phyloP scores from a whole-genome alignment of 1,140 invertebrate species.

The Limonius californicus region DNA sequence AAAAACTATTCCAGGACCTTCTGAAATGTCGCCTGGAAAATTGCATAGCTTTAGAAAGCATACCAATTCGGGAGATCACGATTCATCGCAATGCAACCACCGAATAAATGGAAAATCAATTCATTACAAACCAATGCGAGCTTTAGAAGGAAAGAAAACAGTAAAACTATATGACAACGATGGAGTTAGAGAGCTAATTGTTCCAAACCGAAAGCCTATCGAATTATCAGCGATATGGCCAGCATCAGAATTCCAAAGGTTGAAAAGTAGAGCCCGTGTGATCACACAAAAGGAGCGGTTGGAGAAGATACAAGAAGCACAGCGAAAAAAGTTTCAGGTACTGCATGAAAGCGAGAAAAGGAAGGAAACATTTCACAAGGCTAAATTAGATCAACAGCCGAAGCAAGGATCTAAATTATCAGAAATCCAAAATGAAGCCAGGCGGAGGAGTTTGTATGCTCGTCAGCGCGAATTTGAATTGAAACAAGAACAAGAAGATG shows the following conservation, averaged over 20 bases:
- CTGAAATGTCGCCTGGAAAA: no score
- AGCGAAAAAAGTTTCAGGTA: constrained; percentile 30
- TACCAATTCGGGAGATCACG: background rate
- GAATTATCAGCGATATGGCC: constrained; percentile 36
- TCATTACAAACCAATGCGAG: constrained; percentile 28
- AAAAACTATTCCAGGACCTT: no score
- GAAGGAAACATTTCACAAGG: constrained; percentile 34
- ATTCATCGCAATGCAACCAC: constrained; percentile 31
- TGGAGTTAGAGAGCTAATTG: constrained; percentile 31
- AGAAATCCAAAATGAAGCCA: constrained; percentile 35
- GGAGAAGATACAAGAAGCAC: constrained; percentile 35
- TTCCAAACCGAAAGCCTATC: constrained; percentile 35
- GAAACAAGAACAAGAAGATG: constrained; percentile 57
- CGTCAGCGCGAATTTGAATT: constrained; percentile 40
- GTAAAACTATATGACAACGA: constrained; percentile 25
- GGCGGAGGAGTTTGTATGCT: constrained; percentile 36
- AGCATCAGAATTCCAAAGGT: constrained; percentile 33
- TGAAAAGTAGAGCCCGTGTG: constrained; percentile 38
- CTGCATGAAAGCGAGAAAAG: constrained; percentile 34
- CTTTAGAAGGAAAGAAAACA: constrained; percentile 33
- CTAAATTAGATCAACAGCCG: constrained; percentile 28
- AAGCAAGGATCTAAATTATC: constrained; percentile 19
- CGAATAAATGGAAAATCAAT: constrained; percentile 25
- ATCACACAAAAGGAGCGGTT: constrained; percentile 35
- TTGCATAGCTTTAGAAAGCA: no score